Conservation (phyloP, 1,140 invertebrate species). For the Trachelipus rathkii region DNA sequence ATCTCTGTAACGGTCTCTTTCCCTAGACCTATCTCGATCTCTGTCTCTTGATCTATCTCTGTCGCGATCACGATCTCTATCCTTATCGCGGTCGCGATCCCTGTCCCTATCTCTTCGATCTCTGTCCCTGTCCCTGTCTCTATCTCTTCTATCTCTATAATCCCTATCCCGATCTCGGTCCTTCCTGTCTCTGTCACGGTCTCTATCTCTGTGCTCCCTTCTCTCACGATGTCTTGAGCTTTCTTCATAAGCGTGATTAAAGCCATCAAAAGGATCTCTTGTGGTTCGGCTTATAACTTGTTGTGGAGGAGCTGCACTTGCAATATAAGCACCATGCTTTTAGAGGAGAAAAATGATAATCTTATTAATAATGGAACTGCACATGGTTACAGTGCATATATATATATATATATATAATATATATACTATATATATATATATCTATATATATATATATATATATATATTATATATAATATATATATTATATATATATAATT, state of each 20-base stretch:
- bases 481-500: no score
- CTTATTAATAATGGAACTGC: no score
- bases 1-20: slow-evolving; percentile 20
- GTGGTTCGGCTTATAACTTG: background rate
- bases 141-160: slow-evolving; percentile 18
- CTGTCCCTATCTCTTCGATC: slow-evolving; percentile 20
- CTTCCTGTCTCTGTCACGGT: slow-evolving; percentile 19
- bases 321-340: background rate
- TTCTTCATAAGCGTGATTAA: background rate
- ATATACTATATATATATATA: no score
- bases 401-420: no score
- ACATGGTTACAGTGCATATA: no score
- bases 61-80: slow-evolving; percentile 18
- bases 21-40: slow-evolving; percentile 13
- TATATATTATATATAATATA: no score
- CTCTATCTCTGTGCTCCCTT: slow-evolving; percentile 23
- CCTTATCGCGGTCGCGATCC: slow-evolving; percentile 18
- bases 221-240: slow-evolving; percentile 17
- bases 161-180: slow-evolving; percentile 22
- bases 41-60: slow-evolving; percentile 21
- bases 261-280: background rate
- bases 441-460: no score
- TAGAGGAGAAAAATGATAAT: background rate
- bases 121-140: slow-evolving; percentile 24
- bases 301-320: background rate